Evolutionary conservation across 1,140 invertebrate genomes (phyloP), one percentile per base, ranked within the genome.

Genomic region (Eriosoma lanigerum): DNA sequence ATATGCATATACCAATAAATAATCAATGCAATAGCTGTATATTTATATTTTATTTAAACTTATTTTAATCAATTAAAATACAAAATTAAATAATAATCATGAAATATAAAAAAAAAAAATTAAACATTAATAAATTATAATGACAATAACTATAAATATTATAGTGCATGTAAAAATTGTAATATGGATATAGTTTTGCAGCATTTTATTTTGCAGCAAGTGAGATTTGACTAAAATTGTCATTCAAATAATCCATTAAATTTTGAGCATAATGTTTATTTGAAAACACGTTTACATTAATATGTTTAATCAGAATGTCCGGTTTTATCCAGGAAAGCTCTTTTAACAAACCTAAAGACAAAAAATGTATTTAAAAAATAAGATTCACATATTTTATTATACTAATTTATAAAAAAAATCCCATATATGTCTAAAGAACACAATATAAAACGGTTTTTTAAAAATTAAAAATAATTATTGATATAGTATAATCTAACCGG

Each of bases 261-360:
- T 58, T 60, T 78, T 78, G 29, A 44, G 75, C 75, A 29, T 62
- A 62, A n/a, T 78, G 75, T 60, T 78, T 78, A 26, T 78, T 56
- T 29, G 75, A 78, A 78, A 78, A 78, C 9, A 78, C 75, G 26
- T 78, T 78, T 0, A 62, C 75, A 60, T 78, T 60, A 10, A 78
- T 48, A 60, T 78, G 75, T 78, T 78, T 62, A 26, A 44, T n/a
- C n/a, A 78, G 56, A 46, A 62, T n/a, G 19, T 78, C 75, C 46
- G 75, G 75, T n/a, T 62, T 58, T 38, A 78, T 78, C 75, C 75
- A 78, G 10, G 75, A 78, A 24, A 78, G 56, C 1, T 78, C 56
- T 78, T 78, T 78, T 48, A 78, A 46, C 26, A 58, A 38, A 60
- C 48, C 75, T 78, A 60, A 78, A 60, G 10, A 44, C 10, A 56